phyloP scores from a whole-genome alignment of 1,140 invertebrate genomes.

The Meloidogyne hapla region DNA sequence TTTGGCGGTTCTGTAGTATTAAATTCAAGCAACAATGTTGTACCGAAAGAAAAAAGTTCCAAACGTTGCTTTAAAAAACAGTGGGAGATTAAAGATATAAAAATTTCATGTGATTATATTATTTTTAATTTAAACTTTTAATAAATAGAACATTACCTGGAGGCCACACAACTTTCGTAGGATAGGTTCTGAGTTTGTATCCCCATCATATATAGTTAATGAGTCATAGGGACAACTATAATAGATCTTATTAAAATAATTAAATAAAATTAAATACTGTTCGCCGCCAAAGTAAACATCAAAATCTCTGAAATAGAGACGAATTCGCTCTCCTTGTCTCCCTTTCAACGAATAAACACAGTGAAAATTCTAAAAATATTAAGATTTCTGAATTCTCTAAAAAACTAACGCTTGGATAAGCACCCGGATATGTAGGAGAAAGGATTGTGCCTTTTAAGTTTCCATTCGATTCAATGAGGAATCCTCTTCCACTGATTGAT shows the following conservation, averaged over 20 bases:
- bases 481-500: slow-evolving; percentile 61
- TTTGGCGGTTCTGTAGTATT: slow-evolving; percentile 62
- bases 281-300: slow-evolving; percentile 96
- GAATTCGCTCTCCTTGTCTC: slow-evolving; percentile 81
- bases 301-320: slow-evolving; percentile 94
- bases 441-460: slow-evolving; percentile 74
- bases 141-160: slow-evolving; percentile 66
- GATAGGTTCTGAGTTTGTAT: slow-evolving; percentile 77
- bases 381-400: not conserved
- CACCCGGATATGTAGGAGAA: slow-evolving; percentile 96
- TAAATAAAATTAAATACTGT: slow-evolving; percentile 72
- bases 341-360: slow-evolving; percentile 77
- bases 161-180: slow-evolving; percentile 93
- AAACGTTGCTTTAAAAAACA: too few relatives aligned
- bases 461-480: slow-evolving; percentile 62
- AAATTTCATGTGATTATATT: too few relatives aligned
- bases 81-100: too few relatives aligned
- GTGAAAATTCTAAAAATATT: slow-evolving; percentile 55
- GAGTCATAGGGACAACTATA: slow-evolving; percentile 95
- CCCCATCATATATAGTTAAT: slow-evolving; percentile 91
- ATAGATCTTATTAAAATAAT: slow-evolving; percentile 34
- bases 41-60: slow-evolving; percentile 58
- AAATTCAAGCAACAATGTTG: slow-evolving; percentile 58
- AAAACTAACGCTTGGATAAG: slow-evolving; percentile 79
- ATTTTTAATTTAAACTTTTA: too few relatives aligned